Base-by-base conservation (phyloP, 2,113 vertebrate species). In the Reinhardtius hippoglossoides region DNA sequence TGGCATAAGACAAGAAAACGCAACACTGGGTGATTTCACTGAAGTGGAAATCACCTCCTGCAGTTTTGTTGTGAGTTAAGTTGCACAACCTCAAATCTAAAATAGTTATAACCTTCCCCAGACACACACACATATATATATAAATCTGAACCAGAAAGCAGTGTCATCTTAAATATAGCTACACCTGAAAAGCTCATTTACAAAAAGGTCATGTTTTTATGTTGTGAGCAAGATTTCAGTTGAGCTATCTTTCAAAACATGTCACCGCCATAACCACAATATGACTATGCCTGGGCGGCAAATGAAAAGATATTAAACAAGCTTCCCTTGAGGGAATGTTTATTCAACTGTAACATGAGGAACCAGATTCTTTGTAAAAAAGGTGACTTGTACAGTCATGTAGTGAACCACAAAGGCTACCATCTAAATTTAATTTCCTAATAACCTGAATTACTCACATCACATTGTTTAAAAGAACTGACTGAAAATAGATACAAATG, bases 381-480 rank as follows among this genome's bases (percentile, higher is more conserved):
- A 31, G 60, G 60, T 54, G 12, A 67, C 88, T 73, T 85, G 86
- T 82, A 68, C 40, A 71, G 18, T 84, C 81, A 76, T 52, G 71
- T 13, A 58, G 21, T 24, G 55, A 60, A 50, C 15, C 31, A 60
- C 31, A 74, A 7, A 4, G 2, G n/a, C 46, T 26, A 21, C 55
- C 67, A 57, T 5, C 8, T 37, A 3, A 12, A 37, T 8, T 3
- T 40, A 6, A 35, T 44, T 62, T n/a, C 23, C 4, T 48, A 14
- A 9, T 7, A 24, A 57, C 14, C 1, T 37, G 7, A n/a, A 16
- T 4, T 0, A 18, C 18, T 44, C 42, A 4, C n/a, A 61, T 42
- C 18, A 31, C 1, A 35, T 31, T 52, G 4, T 54, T 52, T 20
- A 9, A 26, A 40, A 60, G 26, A 57, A 61, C 16, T 2, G 35